These are phyloP conservation scores for Pyrocephalus nanus DNA, from an alignment of 2,797 vertebrate species.

Conservation along the genomic window DNA sequence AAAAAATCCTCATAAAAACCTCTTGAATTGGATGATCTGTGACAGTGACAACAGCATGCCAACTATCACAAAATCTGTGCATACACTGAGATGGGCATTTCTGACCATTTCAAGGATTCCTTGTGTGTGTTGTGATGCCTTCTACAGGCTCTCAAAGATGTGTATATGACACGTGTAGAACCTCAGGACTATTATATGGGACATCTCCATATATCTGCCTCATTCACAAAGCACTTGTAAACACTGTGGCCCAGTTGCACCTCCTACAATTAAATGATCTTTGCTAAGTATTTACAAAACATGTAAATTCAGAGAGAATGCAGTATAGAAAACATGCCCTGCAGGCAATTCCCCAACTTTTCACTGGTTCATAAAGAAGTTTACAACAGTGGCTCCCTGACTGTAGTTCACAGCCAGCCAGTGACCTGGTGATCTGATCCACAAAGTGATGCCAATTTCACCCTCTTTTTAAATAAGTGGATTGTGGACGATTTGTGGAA, in stretches of 20 bases:
- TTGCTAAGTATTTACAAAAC: background rate
- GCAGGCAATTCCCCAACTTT: background rate
- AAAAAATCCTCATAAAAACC: background rate
- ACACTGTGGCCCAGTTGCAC: background rate
- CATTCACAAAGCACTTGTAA: background rate
- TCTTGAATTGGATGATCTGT: background rate
- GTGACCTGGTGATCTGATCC: background rate
- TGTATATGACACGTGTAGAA: background rate
- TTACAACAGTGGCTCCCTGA: background rate
- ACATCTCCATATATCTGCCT: background rate
- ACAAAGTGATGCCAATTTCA: background rate
- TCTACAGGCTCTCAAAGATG: background rate
- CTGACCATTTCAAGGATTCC: background rate
- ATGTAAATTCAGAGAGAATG: background rate
- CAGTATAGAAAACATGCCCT: background rate
- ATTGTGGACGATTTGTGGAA: background rate
- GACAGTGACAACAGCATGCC: background rate
- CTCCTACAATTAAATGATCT: background rate
- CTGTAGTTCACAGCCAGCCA: background rate
- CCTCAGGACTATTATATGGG: fast-evolving
- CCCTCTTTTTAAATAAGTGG: background rate
- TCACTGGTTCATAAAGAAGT: background rate
- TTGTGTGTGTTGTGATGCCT: background rate
- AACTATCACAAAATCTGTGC: background rate
- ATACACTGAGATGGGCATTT: background rate